Evolutionary conservation across 35 echinoderm and acorn worm species (phyloP).

Genomic region (Lytechinus pictus): DNA sequence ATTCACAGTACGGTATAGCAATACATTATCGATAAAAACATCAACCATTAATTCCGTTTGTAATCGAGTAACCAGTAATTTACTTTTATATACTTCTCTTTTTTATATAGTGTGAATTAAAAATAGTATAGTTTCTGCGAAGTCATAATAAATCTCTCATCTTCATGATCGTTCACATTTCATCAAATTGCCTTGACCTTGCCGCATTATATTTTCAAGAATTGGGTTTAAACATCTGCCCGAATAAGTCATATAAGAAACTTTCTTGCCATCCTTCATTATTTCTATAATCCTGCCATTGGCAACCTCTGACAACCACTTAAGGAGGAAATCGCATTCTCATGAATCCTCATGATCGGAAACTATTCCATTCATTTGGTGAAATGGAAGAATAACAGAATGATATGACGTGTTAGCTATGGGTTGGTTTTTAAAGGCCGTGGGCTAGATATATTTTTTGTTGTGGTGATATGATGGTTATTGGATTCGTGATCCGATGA

Average conservation of each 20-base stretch:
- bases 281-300: background rate
- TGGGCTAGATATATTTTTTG: background rate
- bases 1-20: too few species aligned
- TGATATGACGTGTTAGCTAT: background rate
- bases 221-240: too few species aligned
- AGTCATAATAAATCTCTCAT: background rate
- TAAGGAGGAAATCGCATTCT: background rate
- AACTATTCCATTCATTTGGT: background rate
- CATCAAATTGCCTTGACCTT: background rate
- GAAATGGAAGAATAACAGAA: constrained; percentile 5
- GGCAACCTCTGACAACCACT: background rate
- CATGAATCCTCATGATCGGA: background rate
- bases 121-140: too few species aligned
- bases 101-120: too few species aligned
- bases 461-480: background rate
- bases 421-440: background rate
- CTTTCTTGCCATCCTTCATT: background rate
- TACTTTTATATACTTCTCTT: too few species aligned
- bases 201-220: background rate
- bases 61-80: too few species aligned
- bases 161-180: background rate
- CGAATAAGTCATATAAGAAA: background rate
- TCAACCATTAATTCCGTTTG: too few species aligned
- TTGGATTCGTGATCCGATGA: background rate
- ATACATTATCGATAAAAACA: too few species aligned